A percentile compares a stretch with the other conserved stretches of the same genome.
Evolutionary conservation across 1,140 invertebrate genomes (phyloP).

Genomic region (Ctenoplectra terminalis): DNA sequence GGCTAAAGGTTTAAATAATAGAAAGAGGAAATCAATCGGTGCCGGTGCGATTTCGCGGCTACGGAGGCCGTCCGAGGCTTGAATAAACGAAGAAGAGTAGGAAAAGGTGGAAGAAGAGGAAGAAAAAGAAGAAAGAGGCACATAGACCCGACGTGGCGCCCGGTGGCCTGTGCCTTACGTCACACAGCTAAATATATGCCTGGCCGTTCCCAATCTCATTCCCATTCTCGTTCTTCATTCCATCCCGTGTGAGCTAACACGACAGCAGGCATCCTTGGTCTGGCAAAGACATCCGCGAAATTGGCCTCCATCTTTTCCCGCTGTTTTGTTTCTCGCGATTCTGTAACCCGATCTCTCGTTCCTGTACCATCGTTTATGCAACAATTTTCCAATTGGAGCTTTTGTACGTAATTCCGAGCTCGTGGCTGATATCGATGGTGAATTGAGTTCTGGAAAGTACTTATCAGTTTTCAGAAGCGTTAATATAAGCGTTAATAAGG

Average conservation of each 20-base stretch:
- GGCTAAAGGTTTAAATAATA: background rate
- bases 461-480: background rate
- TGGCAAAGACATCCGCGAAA: constrained; percentile 56
- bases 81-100: constrained; percentile 25
- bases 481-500: background rate
- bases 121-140: constrained; percentile 33
- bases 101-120: background rate
- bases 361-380: background rate
- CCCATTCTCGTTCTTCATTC: constrained; percentile 67
- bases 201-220: constrained; percentile 68
- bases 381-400: background rate
- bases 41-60: background rate
- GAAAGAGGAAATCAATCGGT: background rate
- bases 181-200: constrained; percentile 70
- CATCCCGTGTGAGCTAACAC: constrained; percentile 52
- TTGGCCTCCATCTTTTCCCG: constrained; percentile 15
- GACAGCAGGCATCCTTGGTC: constrained; percentile 39
- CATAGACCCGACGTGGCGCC: constrained; percentile 63
- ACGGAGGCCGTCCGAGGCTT: background rate
- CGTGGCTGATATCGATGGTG: background rate
- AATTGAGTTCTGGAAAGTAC: background rate
- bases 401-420: background rate
- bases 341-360: constrained; percentile 45
- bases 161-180: constrained; percentile 64
- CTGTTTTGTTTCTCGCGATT: constrained; percentile 34